Evolutionary conservation across 1,140 invertebrate genomes (phyloP).

Genomic region (Drosophila pallidifrons): DNA sequence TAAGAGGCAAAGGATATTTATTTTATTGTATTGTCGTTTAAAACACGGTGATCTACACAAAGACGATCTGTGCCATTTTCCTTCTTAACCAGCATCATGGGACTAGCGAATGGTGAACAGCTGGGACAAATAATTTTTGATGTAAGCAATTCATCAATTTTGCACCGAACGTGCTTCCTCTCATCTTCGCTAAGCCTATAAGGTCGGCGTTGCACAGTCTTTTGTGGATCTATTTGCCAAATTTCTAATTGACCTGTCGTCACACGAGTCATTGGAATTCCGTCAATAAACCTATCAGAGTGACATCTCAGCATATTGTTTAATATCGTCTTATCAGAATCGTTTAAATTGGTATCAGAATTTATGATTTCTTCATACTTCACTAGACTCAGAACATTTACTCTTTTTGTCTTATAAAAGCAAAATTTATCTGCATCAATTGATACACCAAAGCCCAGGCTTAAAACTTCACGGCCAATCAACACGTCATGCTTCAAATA

Average conservation of each 20-base stretch:
- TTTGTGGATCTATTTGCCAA: too few species aligned
- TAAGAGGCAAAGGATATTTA: too few species aligned
- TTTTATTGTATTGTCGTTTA: too few species aligned
- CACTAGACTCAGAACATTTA: neutral
- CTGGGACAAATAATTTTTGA: constrained; percentile 27
- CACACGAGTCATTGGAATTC: constrained; percentile 14
- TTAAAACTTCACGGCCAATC: constrained; percentile 43
- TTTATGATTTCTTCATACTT: constrained; percentile 13
- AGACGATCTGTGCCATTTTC: neutral
- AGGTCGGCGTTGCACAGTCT: neutral
- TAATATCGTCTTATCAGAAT: constrained; percentile 10
- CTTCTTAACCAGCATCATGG: too few species aligned
- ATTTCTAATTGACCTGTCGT: constrained; percentile 5
- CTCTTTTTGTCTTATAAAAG: constrained; percentile 14
- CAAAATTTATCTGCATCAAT: constrained; percentile 14
- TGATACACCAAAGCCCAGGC: constrained; percentile 16
- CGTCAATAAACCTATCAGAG: constrained; percentile 23
- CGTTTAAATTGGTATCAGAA: constrained; percentile 9
- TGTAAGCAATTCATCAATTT: constrained; percentile 31
- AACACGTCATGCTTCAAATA: constrained; percentile 31
- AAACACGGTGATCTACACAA: neutral
- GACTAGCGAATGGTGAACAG: too few species aligned
- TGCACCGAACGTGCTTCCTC: constrained; percentile 7
- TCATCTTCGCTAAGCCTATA: neutral
- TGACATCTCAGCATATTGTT: constrained; percentile 1